A percentile compares a stretch with the other conserved stretches of the same genome.
Evolutionary conservation across 2,888 invertebrate genomes (phyloP).

Genomic region (Mythimna loreyi): DNA sequence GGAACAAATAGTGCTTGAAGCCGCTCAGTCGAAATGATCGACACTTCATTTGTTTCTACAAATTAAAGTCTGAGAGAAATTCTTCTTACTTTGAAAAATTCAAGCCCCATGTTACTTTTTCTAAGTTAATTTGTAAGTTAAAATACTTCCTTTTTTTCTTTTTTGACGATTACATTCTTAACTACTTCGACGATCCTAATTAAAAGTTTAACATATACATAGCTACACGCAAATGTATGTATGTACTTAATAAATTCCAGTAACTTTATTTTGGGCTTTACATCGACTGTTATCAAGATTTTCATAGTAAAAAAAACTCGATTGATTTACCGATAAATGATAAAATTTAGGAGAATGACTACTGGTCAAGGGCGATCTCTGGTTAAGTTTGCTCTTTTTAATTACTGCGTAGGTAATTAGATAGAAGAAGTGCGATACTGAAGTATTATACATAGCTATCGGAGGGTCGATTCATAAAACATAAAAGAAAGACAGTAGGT

Average conservation of each 20-base stretch:
- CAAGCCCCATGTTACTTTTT: not conserved
- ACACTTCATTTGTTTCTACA: constrained; percentile 28
- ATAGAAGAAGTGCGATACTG: too few species aligned
- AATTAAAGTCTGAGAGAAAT: constrained; percentile 14
- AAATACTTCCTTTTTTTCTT: not conserved
- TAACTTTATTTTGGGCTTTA: not conserved
- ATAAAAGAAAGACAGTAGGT: too few species aligned
- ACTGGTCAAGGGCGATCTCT: too few species aligned
- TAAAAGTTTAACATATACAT: constrained; percentile 3
- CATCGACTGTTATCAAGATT: not conserved
- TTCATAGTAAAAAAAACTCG: not conserved
- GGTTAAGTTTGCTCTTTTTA: too few species aligned
- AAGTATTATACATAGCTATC: too few species aligned
- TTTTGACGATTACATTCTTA: too few species aligned
- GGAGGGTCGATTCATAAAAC: too few species aligned
- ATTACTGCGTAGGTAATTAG: too few species aligned
- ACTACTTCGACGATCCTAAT: not conserved
- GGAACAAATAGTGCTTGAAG: not conserved
- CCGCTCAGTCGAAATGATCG: constrained; percentile 18
- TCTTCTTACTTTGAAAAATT: not conserved
- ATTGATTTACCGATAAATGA: too few species aligned
- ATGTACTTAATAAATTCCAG: not conserved
- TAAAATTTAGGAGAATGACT: too few species aligned
- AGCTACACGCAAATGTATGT: not conserved
- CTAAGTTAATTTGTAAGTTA: not conserved